Conservation (phyloP, 2,797 vertebrate genomes). For the Gobio occitaniae region DNA sequence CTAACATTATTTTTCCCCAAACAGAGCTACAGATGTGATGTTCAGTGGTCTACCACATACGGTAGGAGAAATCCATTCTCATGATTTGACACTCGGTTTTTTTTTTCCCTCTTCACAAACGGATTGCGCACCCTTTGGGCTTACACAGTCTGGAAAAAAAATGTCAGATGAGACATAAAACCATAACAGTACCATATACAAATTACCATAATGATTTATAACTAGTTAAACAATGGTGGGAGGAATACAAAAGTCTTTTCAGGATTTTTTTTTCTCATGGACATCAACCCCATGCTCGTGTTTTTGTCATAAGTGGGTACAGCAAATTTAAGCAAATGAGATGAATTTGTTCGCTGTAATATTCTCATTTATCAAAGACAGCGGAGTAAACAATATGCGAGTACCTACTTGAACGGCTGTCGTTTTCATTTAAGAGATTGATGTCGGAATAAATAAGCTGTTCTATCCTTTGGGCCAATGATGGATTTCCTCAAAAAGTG, state of each 20-base stretch:
- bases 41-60: slow-evolving; percentile 60
- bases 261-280: slow-evolving; percentile 61
- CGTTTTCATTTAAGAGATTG: slow-evolving; percentile 19
- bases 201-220: slow-evolving; percentile 77
- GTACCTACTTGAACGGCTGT: slow-evolving; percentile 23
- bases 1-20: slow-evolving; percentile 50
- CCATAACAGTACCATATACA: slow-evolving; percentile 76
- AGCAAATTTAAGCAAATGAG: slow-evolving; percentile 26
- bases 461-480: slow-evolving; percentile 46
- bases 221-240: slow-evolving; percentile 68
- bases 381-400: slow-evolving; percentile 32
- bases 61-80: slow-evolving; percentile 66
- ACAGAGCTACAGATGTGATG: slow-evolving; percentile 65
- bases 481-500: slow-evolving; percentile 44
- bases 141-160: slow-evolving; percentile 60
- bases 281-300: slow-evolving; percentile 62
- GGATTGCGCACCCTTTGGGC: slow-evolving; percentile 54
- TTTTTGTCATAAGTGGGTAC: slow-evolving; percentile 53
- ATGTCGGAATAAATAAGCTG: slow-evolving; percentile 43
- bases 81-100: slow-evolving; percentile 62
- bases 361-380: slow-evolving; percentile 32
- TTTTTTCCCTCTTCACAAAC: slow-evolving; percentile 56
- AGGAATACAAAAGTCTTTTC: slow-evolving; percentile 70
- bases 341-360: slow-evolving; percentile 21
- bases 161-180: slow-evolving; percentile 76